Conservation (phyloP, 2,888 invertebrate genomes). For the Phyllotreta striolata region DNA sequence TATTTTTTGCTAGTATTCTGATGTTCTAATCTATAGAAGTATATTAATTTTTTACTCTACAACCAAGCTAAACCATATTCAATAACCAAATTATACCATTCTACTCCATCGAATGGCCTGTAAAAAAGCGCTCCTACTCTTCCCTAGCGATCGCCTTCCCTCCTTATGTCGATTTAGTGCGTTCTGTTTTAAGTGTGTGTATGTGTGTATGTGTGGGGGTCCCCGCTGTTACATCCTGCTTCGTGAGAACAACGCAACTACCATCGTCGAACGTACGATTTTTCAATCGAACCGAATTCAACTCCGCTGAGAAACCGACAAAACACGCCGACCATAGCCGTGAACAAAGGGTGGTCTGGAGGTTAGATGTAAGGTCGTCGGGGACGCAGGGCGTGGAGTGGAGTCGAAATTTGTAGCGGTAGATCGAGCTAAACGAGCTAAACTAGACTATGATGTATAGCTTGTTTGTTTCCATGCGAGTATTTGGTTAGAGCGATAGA, state of each 20-base stretch:
- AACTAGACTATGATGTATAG: not conserved
- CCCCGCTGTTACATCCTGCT: conserved; percentile 35
- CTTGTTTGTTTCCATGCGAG: no score
- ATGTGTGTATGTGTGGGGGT: conserved; percentile 23
- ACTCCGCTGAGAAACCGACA: conserved; percentile 10
- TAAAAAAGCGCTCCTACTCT: not conserved
- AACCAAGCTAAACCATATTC: no score
- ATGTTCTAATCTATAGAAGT: no score
- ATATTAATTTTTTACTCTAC: no score
- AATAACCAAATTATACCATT: not conserved
- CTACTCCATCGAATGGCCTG: not conserved
- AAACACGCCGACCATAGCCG: conserved; percentile 6
- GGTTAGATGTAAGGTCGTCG: not conserved
- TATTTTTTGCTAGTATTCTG: no score
- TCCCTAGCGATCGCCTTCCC: conserved; percentile 1
- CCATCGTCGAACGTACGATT: conserved; percentile 13
- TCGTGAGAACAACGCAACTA: conserved; percentile 35
- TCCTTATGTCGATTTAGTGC: conserved; percentile 1
- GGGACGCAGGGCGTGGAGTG: not conserved
- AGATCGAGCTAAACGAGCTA: not conserved
- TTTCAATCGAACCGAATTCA: conserved; percentile 13
- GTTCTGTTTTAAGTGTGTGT: not conserved
- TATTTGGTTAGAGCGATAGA: no score
- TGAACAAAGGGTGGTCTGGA: conserved; percentile 10
- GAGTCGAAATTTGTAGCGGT: not conserved